Conservation (phyloP, 2,113 vertebrate species). For the Edolisoma coerulescens region DNA sequence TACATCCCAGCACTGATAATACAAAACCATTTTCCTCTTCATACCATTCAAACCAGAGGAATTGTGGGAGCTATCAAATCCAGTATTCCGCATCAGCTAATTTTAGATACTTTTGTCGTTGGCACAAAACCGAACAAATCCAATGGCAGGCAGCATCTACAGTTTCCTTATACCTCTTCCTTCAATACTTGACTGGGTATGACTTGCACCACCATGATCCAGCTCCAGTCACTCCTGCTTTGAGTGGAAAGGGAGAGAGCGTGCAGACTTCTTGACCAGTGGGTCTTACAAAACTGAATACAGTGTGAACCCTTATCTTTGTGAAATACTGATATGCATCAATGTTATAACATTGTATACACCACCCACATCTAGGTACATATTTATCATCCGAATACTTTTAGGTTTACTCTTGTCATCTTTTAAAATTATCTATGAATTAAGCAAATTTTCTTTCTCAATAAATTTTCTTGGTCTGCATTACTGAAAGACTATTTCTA, state of each 20-base stretch:
- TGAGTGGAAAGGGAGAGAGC: neutral
- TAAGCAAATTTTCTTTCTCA: neutral
- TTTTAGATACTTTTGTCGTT: neutral
- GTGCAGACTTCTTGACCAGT: neutral
- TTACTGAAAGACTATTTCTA: neutral
- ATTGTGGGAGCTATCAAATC: neutral
- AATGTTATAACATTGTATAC: neutral
- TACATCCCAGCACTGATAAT: neutral
- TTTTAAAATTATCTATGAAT: neutral
- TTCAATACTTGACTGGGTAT: neutral
- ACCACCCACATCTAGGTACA: rapidly evolving
- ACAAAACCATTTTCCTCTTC: neutral
- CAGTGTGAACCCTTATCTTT: neutral
- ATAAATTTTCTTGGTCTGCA: neutral
- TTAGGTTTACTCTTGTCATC: neutral
- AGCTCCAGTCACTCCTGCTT: neutral
- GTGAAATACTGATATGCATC: neutral
- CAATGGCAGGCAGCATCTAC: neutral
- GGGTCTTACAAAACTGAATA: neutral
- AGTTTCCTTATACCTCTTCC: neutral
- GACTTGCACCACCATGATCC: neutral
- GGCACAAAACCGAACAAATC: neutral
- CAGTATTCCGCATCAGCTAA: neutral
- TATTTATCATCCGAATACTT: neutral
- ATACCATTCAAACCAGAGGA: neutral